Percentiles rank a stretch among this genome's conserved stretches.
These are phyloP conservation scores for Drosophila crucigera DNA, from an alignment of 2,888 invertebrate genomes.

Conservation along the genomic window DNA sequence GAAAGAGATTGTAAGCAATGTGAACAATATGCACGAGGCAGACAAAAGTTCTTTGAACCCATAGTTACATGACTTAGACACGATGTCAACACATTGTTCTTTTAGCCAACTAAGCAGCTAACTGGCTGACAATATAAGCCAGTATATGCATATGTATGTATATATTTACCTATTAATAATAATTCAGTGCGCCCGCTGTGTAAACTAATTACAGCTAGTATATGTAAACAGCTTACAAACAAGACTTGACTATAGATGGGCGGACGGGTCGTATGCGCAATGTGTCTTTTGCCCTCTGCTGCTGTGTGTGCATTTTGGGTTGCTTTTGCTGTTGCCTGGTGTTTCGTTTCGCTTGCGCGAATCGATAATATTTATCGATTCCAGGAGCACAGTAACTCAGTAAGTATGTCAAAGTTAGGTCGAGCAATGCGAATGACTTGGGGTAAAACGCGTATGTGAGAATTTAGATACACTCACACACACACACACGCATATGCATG, in stretches of 20 bases:
- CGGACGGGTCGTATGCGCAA: slow-evolving; percentile 59
- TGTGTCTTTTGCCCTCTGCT: slow-evolving; percentile 20
- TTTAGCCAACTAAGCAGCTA: background rate
- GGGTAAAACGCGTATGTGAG: slow-evolving; percentile 13
- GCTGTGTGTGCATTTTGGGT: slow-evolving; percentile 30
- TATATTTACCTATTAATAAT: slow-evolving; percentile 64
- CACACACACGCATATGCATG: slow-evolving; percentile 2
- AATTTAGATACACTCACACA: slow-evolving; percentile 10
- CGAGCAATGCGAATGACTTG: slow-evolving; percentile 55
- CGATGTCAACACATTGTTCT: slow-evolving; percentile 15
- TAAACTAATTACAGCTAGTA: slow-evolving; percentile 70
- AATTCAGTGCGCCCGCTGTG: slow-evolving; percentile 43
- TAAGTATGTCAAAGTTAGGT: slow-evolving; percentile 76
- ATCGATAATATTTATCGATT: slow-evolving; percentile 75
- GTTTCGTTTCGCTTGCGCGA: slow-evolving; percentile 27
- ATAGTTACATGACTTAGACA: slow-evolving; percentile 7
- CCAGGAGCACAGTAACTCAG: slow-evolving; percentile 23
- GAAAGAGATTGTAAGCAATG: slow-evolving; percentile 24
- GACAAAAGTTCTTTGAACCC: slow-evolving; percentile 68
- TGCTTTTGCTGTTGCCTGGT: slow-evolving; percentile 53
- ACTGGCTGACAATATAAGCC: slow-evolving; percentile 8
- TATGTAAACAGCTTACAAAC: slow-evolving; percentile 50
- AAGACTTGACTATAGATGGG: background rate
- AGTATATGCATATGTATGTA: slow-evolving; percentile 18
- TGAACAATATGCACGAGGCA: slow-evolving; percentile 9